Evolutionary conservation across 2,888 invertebrate genomes (phyloP).

Genomic region (Scrobipalpa atriplicella): DNA sequence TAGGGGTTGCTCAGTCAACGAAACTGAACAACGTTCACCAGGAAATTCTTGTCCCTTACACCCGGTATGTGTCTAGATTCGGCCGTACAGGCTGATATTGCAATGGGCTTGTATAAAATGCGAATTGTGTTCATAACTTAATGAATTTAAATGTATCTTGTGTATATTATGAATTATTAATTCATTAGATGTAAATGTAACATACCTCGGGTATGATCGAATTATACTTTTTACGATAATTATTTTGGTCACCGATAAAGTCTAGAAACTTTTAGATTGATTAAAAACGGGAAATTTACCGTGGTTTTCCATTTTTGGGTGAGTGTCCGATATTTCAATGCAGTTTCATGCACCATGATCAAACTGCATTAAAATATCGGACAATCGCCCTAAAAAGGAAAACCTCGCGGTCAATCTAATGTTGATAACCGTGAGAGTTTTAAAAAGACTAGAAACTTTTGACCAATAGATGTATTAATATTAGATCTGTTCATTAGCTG

Average conservation of each 20-base stretch:
- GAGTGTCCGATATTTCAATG: too few relatives aligned
- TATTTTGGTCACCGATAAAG: constrained; percentile 4
- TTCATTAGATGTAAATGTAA: constrained; percentile 15
- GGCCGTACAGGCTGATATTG: constrained; percentile 34
- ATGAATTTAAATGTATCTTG: constrained; percentile 60
- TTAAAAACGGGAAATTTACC: too few relatives aligned
- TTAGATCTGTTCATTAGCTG: constrained; percentile 16
- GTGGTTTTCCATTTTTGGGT: too few relatives aligned
- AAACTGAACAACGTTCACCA: too few relatives aligned
- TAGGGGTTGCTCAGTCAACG: too few relatives aligned
- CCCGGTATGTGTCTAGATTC: background rate
- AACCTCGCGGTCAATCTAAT: too few relatives aligned
- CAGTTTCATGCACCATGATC: too few relatives aligned
- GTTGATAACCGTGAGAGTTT: too few relatives aligned
- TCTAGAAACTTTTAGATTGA: too few relatives aligned
- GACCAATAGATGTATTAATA: constrained; percentile 6
- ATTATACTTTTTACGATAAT: constrained; percentile 4
- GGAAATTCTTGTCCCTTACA: too few relatives aligned
- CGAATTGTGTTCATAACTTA: constrained; percentile 75
- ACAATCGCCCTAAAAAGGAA: too few relatives aligned
- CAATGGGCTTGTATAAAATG: constrained; percentile 57
- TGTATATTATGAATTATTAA: constrained; percentile 45
- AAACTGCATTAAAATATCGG: too few relatives aligned
- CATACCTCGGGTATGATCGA: constrained; percentile 9
- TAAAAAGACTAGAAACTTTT: background rate